Percentiles rank a stretch among this genome's conserved stretches.
phyloP scores from a whole-genome alignment of 2,797 vertebrate species.

The Botia almorhae region DNA sequence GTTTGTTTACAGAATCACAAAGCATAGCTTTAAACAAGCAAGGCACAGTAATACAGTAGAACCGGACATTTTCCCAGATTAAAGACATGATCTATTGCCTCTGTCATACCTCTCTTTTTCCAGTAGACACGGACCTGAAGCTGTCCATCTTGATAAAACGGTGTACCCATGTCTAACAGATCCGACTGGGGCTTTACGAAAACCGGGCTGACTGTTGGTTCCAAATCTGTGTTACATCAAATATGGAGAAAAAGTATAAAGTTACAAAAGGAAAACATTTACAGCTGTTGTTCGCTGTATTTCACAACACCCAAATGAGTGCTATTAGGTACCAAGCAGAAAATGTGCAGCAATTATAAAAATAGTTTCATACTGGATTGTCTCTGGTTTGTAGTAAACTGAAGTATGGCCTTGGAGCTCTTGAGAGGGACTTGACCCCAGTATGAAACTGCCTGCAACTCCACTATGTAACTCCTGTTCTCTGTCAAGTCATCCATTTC shows the following conservation, averaged over 20 bases:
- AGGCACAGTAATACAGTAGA: neutral
- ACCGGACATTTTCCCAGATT: conserved; percentile 20
- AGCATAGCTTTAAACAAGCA: conserved; percentile 33
- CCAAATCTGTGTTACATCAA: conserved; percentile 48
- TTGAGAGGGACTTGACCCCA: conserved; percentile 89
- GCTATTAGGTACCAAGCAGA: conserved; percentile 23
- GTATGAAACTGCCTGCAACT: conserved; percentile 88
- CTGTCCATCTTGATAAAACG: conserved; percentile 88
- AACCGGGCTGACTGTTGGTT: conserved; percentile 51
- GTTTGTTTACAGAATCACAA: conserved; percentile 51
- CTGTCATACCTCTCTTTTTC: conserved; percentile 85
- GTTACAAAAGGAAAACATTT: conserved; percentile 45
- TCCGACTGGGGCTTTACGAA: conserved; percentile 70
- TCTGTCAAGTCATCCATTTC: conserved; percentile 83
- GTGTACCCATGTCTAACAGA: conserved; percentile 85
- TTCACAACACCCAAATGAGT: conserved; percentile 45
- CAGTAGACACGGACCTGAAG: conserved; percentile 91
- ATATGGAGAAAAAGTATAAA: conserved; percentile 35
- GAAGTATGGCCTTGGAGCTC: conserved; percentile 82
- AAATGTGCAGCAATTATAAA: conserved; percentile 12
- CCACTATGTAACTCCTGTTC: conserved; percentile 84
- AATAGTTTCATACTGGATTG: conserved; percentile 69
- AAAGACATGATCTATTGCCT: conserved; percentile 26
- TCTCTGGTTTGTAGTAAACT: conserved; percentile 76
- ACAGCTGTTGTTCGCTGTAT: conserved; percentile 38